Conservation (phyloP, 2,113 vertebrate genomes). For the Notothenia rossii region DNA sequence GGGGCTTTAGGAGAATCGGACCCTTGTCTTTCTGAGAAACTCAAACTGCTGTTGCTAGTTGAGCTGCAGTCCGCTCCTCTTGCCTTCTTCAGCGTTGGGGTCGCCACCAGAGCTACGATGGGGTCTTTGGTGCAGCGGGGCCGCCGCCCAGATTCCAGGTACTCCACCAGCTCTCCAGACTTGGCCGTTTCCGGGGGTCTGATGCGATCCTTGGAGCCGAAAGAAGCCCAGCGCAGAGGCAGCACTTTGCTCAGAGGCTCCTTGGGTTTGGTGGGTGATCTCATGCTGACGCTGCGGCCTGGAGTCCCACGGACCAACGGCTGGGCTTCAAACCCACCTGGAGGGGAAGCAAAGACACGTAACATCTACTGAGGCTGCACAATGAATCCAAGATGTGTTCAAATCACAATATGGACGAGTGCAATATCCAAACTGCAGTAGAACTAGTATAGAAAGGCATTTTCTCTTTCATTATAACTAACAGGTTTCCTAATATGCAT, state of each 20-base stretch:
- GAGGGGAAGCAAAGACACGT: slow-evolving; percentile 22
- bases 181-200: slow-evolving; percentile 52
- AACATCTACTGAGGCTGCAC: neutral
- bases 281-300: slow-evolving; percentile 88
- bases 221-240: slow-evolving; percentile 89
- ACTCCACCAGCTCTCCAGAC: slow-evolving; percentile 88
- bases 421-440: too few species aligned
- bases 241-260: slow-evolving; percentile 80
- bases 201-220: slow-evolving; percentile 83
- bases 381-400: too few species aligned
- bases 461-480: too few species aligned
- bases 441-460: too few species aligned
- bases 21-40: slow-evolving; percentile 41
- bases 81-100: slow-evolving; percentile 62
- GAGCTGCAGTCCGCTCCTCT: slow-evolving; percentile 65
- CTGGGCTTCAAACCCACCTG: slow-evolving; percentile 82
- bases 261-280: slow-evolving; percentile 78
- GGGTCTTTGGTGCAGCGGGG: slow-evolving; percentile 89
- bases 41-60: slow-evolving; percentile 67
- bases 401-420: too few species aligned
- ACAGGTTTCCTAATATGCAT: too few species aligned
- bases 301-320: slow-evolving; percentile 80
- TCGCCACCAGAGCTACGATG: slow-evolving; percentile 83
- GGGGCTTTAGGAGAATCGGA: slow-evolving; percentile 66
- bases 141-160: slow-evolving; percentile 90